A percentile compares a stretch with the other conserved stretches of the same genome.
Conservation (phyloP, 1,140 invertebrate species). For the Pogonomyrmex californicus region DNA sequence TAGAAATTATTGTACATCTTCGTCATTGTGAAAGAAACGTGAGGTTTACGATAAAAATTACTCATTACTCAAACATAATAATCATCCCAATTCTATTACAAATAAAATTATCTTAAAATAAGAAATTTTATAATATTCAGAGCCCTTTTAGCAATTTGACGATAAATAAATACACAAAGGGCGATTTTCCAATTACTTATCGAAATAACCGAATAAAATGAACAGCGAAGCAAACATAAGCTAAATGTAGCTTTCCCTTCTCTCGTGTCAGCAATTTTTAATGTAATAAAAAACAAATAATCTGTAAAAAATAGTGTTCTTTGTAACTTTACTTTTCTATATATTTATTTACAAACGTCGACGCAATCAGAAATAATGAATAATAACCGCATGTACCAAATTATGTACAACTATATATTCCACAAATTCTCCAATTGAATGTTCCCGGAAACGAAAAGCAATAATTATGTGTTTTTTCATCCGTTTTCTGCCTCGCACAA, state of each 20-base stretch:
- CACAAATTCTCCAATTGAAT: background rate
- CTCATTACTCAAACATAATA: constrained; percentile 3
- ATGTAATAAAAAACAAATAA: background rate
- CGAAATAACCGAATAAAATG: background rate
- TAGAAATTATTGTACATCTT: background rate
- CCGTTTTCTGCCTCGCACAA: background rate
- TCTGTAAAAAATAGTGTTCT: background rate
- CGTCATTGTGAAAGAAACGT: background rate
- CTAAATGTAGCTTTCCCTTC: background rate
- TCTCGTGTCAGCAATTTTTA: background rate
- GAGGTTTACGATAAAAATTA: background rate
- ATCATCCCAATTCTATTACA: background rate
- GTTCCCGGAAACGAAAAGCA: background rate
- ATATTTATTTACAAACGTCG: background rate
- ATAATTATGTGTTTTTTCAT: too few relatives aligned
- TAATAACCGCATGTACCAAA: background rate
- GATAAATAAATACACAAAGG: background rate
- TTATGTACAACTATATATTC: background rate
- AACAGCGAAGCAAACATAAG: background rate
- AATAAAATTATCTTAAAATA: background rate
- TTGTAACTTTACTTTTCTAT: background rate
- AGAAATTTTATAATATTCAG: background rate
- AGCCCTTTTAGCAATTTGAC: background rate
- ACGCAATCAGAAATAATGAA: background rate
- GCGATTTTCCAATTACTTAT: background rate